Evolutionary conservation across 2,797 vertebrate genomes (phyloP).

Genomic region (Oceanodroma leucorhoa): DNA sequence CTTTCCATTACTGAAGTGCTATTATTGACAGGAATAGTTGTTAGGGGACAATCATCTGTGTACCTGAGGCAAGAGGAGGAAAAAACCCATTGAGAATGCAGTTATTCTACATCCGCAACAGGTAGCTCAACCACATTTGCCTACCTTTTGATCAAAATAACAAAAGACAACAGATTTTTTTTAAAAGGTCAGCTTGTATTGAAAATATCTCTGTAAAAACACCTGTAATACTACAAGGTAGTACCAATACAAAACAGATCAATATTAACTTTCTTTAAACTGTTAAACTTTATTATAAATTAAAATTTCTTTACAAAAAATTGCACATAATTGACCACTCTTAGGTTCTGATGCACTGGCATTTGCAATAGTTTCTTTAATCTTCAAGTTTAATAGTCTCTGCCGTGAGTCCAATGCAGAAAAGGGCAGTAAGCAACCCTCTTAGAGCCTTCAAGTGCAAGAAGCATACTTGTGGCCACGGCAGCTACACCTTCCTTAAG

Average conservation of each 20-base stretch:
- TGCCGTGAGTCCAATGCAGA: constrained; percentile 84
- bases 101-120: not conserved
- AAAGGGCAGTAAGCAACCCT: constrained; percentile 77
- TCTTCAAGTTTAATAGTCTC: constrained; percentile 87
- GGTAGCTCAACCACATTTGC: not conserved
- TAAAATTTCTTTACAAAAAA: constrained; percentile 88
- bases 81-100: not conserved
- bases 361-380: constrained; percentile 85
- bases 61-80: not conserved
- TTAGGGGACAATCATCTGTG: not conserved
- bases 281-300: constrained; percentile 91
- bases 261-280: constrained; percentile 81
- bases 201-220: constrained; percentile 88
- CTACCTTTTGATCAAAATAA: constrained; percentile 16
- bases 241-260: constrained; percentile 80
- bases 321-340: constrained; percentile 89
- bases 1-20: not conserved
- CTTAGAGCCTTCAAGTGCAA: constrained; percentile 84
- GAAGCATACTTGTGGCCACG: constrained; percentile 81
- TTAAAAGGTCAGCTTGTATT: constrained; percentile 71
- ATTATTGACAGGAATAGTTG: not conserved
- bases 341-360: constrained; percentile 84
- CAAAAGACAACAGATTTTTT: constrained; percentile 24
- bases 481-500: constrained; percentile 82
- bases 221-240: constrained; percentile 79